A percentile compares a stretch with the other conserved stretches of the same genome.
phyloP scores from a whole-genome alignment of 1,140 invertebrate genomes.

The Papilio aristodemus region DNA sequence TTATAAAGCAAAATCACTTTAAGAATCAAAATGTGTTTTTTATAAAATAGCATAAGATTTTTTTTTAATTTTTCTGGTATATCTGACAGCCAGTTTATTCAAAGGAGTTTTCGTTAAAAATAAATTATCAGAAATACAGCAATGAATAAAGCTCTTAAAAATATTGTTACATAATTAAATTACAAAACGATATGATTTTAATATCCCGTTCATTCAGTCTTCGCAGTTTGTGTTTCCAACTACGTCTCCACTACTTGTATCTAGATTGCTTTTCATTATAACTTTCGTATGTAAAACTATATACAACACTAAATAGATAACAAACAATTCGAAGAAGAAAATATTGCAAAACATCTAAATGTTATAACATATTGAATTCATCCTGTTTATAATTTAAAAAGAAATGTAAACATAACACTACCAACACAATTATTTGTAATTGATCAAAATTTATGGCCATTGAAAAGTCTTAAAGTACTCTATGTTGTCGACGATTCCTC shows the following conservation, averaged over 20 bases:
- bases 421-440: constrained; percentile 36
- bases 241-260: constrained; percentile 65
- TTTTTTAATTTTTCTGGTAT: constrained; percentile 1
- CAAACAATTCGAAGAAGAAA: constrained; percentile 54
- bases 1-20: constrained; percentile 10
- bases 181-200: constrained; percentile 78
- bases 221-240: constrained; percentile 73
- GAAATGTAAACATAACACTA: constrained; percentile 48
- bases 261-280: constrained; percentile 65
- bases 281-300: constrained; percentile 61
- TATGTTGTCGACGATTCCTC: constrained; percentile 60
- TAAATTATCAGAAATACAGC: background rate
- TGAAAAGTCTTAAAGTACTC: constrained; percentile 41
- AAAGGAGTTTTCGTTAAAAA: constrained; percentile 3
- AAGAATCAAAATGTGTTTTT: constrained; percentile 8
- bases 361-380: constrained; percentile 12
- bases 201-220: constrained; percentile 76
- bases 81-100: background rate
- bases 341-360: constrained; percentile 47
- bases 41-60: constrained; percentile 5
- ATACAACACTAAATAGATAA: constrained; percentile 57
- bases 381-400: constrained; percentile 36
- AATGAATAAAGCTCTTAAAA: constrained; percentile 66
- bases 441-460: constrained; percentile 38
- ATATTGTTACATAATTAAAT: constrained; percentile 66